A percentile compares a stretch with the other conserved stretches of the same genome.
Evolutionary conservation across 2,888 invertebrate genomes (phyloP).

Genomic region (Drosophila pseudotakahashii): DNA sequence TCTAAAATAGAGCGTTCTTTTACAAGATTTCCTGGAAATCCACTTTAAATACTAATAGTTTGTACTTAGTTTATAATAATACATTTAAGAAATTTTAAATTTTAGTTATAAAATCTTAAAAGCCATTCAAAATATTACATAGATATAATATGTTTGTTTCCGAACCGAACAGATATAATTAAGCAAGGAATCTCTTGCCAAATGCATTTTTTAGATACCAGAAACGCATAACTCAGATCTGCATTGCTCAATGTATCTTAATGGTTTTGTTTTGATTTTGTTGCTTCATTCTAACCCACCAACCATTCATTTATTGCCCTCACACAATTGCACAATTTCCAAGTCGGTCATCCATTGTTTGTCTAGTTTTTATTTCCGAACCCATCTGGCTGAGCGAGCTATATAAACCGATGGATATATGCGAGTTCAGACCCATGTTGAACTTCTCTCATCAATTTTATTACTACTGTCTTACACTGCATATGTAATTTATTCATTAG

Average conservation of each 20-base stretch:
- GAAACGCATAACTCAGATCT: neutral
- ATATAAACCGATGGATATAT: slow-evolving; percentile 7
- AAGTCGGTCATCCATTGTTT: slow-evolving; percentile 28
- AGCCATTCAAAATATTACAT: no score
- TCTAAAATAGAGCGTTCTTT: no score
- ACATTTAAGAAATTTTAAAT: no score
- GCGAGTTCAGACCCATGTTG: slow-evolving; percentile 87
- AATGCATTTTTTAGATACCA: neutral
- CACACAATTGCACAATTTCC: slow-evolving; percentile 38
- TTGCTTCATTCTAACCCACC: slow-evolving; percentile 1
- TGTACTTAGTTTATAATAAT: no score
- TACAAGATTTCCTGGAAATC: no score
- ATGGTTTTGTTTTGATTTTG: slow-evolving; percentile 23
- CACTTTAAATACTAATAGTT: no score
- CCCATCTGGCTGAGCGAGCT: slow-evolving; percentile 1
- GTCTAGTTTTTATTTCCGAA: slow-evolving; percentile 18
- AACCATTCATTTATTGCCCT: slow-evolving; percentile 20
- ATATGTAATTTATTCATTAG: slow-evolving; percentile 69
- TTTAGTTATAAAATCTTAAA: no score
- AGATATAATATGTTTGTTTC: no score
- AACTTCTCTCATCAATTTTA: slow-evolving; percentile 66
- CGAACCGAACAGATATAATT: no score
- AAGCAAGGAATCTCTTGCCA: no score
- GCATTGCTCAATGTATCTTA: neutral
- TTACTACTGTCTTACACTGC: slow-evolving; percentile 28